Base-by-base conservation (phyloP, 23 tunicate species). In the Clavelina lepadiformis region DNA sequence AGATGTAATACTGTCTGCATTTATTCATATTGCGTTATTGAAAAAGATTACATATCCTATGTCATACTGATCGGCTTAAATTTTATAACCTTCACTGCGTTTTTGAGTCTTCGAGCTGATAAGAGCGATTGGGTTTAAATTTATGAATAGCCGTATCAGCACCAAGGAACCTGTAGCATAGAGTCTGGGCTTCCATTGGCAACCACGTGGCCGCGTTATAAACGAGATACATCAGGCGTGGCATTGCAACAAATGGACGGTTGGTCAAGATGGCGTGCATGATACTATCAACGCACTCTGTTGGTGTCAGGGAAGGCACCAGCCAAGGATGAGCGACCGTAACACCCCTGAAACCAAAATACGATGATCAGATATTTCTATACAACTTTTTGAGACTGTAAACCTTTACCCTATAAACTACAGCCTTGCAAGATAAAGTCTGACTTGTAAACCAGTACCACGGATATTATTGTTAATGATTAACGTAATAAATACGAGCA, bases 231-330 rank as follows among this genome's bases (percentile, higher is more conserved):
- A 85, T 85, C 1, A 55, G 5, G 1, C 94, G 67, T 15, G 84
- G 84, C 15, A 77, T 55, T 8, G 80, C 84, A 13, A 85, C 82
- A 57, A 85, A 35, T 19, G 27, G 28, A 8, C 71, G 84, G 5
- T 85, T 62, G 1, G 94, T 71, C 8, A 85, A 61, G 28, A 85
- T 84, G 5, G 69, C 84, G 36, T 85, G 84, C 80, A 86, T 86
- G 8, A 86, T 77, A 13, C 33, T 44, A 1, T 78, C 76, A 28
- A 71, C 95, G 46, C 85, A 71, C 38, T 86, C 85, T 46, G 72
- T 60, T 3, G 85, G 85, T 0, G 58, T 31, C 31, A 86, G 32
- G 19, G 85, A 51, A 2, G 75, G 75, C 37, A 70, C 5, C 13
- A 86, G 1, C 51, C 29, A 5, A 23, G 77, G 33, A 27, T 61